Conservation (phyloP, 2,113 vertebrate genomes). For the Chlorodrepanis virens region DNA sequence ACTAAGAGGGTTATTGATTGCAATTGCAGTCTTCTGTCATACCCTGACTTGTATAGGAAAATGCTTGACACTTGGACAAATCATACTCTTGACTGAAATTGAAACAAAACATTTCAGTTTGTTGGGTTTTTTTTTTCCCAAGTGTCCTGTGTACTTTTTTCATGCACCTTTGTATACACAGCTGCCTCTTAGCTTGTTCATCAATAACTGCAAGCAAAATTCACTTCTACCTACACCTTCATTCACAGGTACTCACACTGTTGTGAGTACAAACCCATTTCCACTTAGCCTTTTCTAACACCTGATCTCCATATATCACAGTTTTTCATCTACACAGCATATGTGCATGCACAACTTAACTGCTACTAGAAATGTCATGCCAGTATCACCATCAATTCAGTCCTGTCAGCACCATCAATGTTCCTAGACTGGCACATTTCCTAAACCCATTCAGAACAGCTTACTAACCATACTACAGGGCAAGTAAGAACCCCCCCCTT, state of each 20-base stretch:
- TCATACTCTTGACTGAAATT: not conserved
- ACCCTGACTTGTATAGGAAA: not conserved
- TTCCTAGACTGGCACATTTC: not conserved
- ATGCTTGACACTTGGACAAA: not conserved
- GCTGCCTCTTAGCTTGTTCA: not conserved
- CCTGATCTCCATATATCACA: not conserved
- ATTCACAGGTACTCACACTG: not conserved
- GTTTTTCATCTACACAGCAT: not conserved
- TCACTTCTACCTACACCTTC: not conserved
- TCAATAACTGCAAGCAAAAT: not conserved
- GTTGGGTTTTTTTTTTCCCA: not conserved
- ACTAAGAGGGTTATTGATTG: not conserved
- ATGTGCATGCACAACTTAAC: not conserved
- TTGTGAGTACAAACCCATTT: not conserved
- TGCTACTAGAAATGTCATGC: not conserved
- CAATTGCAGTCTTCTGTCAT: not conserved
- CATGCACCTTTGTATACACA: not conserved
- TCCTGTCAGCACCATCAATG: not conserved
- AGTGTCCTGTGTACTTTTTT: not conserved
- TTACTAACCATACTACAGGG: not conserved
- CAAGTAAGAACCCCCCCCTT: not conserved
- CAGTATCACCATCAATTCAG: not conserved
- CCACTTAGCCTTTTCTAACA: not conserved
- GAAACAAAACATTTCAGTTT: not conserved
- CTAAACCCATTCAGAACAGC: not conserved